phyloP scores from a whole-genome alignment of 2,888 invertebrate genomes.

The Agonopterix alstromeriana region DNA sequence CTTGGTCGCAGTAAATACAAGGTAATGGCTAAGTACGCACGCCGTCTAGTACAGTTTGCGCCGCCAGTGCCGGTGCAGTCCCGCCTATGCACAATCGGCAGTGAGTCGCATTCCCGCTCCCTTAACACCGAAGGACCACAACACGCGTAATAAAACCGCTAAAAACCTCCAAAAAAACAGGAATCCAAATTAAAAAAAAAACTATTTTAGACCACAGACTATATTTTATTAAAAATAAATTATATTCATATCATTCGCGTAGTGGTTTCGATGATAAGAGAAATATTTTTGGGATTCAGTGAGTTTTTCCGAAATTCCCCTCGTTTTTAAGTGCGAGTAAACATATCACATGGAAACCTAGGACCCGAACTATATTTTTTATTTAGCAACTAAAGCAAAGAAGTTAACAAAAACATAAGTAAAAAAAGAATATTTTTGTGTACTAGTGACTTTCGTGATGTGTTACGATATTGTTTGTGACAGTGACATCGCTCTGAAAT shows the following conservation, averaged over 20 bases:
- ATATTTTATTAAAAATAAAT: conserved; percentile 50
- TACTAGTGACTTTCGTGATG: conserved; percentile 56
- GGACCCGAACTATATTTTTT: conserved; percentile 68
- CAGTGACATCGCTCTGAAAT: conserved; percentile 53
- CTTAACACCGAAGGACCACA: conserved; percentile 45
- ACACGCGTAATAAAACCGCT: conserved; percentile 60
- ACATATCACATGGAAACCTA: conserved; percentile 74
- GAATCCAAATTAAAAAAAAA: conserved; percentile 38
- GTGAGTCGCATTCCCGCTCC: conserved; percentile 70
- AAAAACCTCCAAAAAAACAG: conserved; percentile 58
- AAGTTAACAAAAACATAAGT: conserved; percentile 7
- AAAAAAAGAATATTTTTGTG: conserved; percentile 49
- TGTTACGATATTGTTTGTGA: conserved; percentile 52
- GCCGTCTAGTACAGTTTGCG: conserved; percentile 74
- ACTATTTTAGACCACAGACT: conserved; percentile 50
- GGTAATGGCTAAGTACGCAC: conserved; percentile 77
- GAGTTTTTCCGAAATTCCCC: conserved; percentile 45
- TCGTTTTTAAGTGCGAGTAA: conserved; percentile 38
- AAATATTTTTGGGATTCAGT: conserved; percentile 57
- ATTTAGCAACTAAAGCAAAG: conserved; percentile 20
- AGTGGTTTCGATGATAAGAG: conserved; percentile 27
- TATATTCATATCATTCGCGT: conserved; percentile 65
- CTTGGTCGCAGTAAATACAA: conserved; percentile 73
- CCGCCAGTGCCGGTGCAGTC: conserved; percentile 68
- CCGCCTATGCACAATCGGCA: conserved; percentile 74